Percentiles rank a stretch among this genome's conserved stretches.
Evolutionary conservation across 30 jellyfish, hydroid and myxozoan genomes (phyloP).

Genomic region (Nemopilema nomurai): DNA sequence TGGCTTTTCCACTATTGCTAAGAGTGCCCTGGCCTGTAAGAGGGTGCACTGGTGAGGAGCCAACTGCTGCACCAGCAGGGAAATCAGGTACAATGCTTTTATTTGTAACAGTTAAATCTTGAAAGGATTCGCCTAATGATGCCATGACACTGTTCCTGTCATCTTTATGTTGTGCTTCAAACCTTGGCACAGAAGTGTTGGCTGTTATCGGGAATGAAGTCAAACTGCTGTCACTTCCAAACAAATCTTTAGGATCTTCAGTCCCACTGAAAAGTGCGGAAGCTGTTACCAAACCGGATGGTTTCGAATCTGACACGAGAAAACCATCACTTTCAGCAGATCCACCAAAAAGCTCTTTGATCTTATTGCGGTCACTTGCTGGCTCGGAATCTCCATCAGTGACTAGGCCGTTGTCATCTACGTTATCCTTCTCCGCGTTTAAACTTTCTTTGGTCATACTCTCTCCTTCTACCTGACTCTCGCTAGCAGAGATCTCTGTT

Average conservation of each 20-base stretch:
- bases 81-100: background rate
- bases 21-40: background rate
- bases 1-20: background rate
- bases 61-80: background rate
- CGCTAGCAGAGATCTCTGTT: background rate
- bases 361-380: slow-evolving; percentile 9
- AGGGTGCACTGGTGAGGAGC: background rate
- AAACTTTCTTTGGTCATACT: background rate
- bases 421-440: background rate
- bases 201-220: background rate
- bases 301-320: background rate
- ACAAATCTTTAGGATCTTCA: background rate
- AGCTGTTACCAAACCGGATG: slow-evolving; percentile 19
- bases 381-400: slow-evolving; percentile 5
- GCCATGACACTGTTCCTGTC: background rate
- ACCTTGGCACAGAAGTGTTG: background rate
- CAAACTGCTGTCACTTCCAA: background rate
- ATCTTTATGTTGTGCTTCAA: background rate
- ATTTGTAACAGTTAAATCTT: background rate
- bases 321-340: slow-evolving; percentile 32
- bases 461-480: background rate
- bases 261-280: slow-evolving; percentile 30
- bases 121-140: slow-evolving; percentile 3
- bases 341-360: slow-evolving; percentile 41
- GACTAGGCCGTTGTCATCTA: background rate